phyloP scores from a whole-genome alignment of 37 sponge, comb jelly and placozoan genomes.

The Lycopodina hypogea region DNA sequence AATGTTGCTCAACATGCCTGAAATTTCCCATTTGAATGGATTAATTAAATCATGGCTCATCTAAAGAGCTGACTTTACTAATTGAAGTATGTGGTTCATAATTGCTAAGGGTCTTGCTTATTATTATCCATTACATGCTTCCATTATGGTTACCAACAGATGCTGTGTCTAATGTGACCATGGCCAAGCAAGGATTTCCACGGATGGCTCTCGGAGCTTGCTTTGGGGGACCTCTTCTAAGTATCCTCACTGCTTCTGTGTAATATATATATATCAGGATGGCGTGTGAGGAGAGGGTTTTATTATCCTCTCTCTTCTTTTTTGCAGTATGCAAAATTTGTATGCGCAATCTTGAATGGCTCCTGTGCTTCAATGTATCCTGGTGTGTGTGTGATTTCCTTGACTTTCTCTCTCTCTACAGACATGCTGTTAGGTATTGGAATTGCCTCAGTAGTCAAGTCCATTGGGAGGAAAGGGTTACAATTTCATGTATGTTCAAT shows the following conservation, averaged over 20 bases:
- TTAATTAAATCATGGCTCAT: too few species aligned
- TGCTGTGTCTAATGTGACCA: slow-evolving; percentile 89
- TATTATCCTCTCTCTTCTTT: too few species aligned
- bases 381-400: slow-evolving; percentile 4
- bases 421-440: slow-evolving; percentile 90
- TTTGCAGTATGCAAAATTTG: too few species aligned
- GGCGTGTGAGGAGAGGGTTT: too few species aligned
- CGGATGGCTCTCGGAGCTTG: slow-evolving; percentile 97
- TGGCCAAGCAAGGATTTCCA: slow-evolving; percentile 96
- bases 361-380: too few species aligned
- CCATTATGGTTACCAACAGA: slow-evolving; percentile 73
- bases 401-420: slow-evolving; percentile 1
- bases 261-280: not conserved
- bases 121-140: too few species aligned
- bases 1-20: too few species aligned
- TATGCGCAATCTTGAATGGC: too few species aligned
- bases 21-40: too few species aligned
- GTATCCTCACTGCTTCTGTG: slow-evolving; percentile 61
- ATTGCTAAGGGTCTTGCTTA: too few species aligned
- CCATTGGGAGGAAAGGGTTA: not conserved
- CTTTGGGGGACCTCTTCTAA: slow-evolving; percentile 94
- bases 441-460: slow-evolving; percentile 65
- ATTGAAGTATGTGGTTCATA: too few species aligned
- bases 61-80: too few species aligned
- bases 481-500: slow-evolving; percentile 14